phyloP scores from a whole-genome alignment of 2,797 vertebrate genomes.

The Crenuchus spilurus region DNA sequence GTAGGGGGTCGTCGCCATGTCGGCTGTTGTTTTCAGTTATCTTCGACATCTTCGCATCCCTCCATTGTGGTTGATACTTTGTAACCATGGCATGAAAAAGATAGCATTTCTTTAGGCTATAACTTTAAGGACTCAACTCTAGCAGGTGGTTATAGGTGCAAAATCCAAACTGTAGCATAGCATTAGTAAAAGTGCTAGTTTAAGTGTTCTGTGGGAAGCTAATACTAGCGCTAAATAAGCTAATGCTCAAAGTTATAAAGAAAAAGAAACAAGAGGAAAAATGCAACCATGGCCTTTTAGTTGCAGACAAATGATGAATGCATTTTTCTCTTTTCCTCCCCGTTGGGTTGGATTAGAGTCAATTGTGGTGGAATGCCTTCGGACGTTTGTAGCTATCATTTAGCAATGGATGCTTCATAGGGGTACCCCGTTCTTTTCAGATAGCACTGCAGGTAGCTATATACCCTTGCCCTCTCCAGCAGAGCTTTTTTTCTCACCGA shows the following conservation, averaged over 20 bases:
- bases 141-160: conserved; percentile 76
- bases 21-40: conserved; percentile 63
- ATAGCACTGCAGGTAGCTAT: conserved; percentile 80
- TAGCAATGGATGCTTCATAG: conserved; percentile 64
- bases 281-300: conserved; percentile 83
- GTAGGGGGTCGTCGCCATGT: conserved; percentile 82
- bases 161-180: conserved; percentile 34
- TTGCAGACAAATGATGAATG: conserved; percentile 69
- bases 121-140: conserved; percentile 70
- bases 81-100: neutral
- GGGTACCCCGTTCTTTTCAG: conserved; percentile 65
- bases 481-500: conserved; percentile 60
- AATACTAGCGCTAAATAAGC: conserved; percentile 75
- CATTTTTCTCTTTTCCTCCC: conserved; percentile 67
- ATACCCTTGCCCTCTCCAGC: conserved; percentile 66
- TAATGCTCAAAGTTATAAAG: conserved; percentile 85
- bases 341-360: conserved; percentile 84
- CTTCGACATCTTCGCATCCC: conserved; percentile 16
- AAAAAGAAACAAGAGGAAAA: conserved; percentile 61
- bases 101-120: conserved; percentile 55
- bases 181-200: conserved; percentile 54
- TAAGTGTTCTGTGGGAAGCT: conserved; percentile 49
- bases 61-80: conserved; percentile 34
- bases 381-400: conserved; percentile 54
- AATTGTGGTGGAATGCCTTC: conserved; percentile 72